Evolutionary conservation across 2,797 vertebrate species (phyloP), one percentile per base, ranked within the genome.

Genomic region (Xenops minutus): DNA sequence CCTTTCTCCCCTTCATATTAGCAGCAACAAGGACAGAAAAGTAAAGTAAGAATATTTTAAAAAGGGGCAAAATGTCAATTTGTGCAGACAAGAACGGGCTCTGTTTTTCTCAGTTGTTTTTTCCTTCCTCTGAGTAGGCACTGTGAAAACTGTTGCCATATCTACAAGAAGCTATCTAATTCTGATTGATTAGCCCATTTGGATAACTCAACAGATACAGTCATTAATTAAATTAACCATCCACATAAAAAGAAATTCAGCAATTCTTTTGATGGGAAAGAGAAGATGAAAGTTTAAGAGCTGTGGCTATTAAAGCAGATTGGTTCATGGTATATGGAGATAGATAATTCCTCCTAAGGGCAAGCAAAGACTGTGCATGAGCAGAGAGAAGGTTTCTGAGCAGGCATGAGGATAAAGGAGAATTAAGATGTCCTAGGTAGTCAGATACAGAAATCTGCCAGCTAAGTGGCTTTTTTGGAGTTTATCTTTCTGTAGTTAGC

Each of bases 201-300:
- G 62, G 29, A 82, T 84, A 85, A 81, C 30, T 69, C 78, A 84
- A 46, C 63, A 72, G 54, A 66, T 74, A 52, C 22, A n/a, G 39
- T 74, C 23, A 85, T 94, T 94, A 73, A 88, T 95, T 91, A 82
- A 93, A 90, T 95, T 96, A 84, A 41, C 43, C 52, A 44, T 43
- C 44, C 61, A 68, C 43, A 61, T 67, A 56, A 92, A 92, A 89
- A 75, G 81, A 72, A 86, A 93, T 61, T 79, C 62, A 86, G 76
- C 69, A 81, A 15, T 85, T 84, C 58, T 88, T 93, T 83, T 56
- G 44, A 82, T 71, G 13, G 36, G 32, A 78, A 88, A 26, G 17
- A 80, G 5, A 14, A 48, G 29, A 68, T 85, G 54, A 69, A 92
- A 86, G 36, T 83, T 89, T 79, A 36, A 91, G 58, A 94, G 62